Evolutionary conservation across 2,113 vertebrate genomes (phyloP).

Genomic region (Alces alces): DNA sequence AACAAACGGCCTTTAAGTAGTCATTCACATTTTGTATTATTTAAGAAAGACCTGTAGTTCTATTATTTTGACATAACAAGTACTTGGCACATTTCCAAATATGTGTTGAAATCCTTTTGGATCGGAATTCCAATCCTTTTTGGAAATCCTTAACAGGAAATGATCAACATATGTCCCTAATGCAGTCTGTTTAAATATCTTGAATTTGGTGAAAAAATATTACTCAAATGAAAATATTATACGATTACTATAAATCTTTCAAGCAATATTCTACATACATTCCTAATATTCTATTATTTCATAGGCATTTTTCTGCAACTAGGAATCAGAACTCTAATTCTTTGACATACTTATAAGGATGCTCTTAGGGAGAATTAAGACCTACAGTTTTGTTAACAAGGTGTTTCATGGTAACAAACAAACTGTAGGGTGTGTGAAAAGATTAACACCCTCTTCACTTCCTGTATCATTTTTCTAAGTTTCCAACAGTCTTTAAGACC

Average conservation of each 20-base stretch:
- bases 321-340: not conserved
- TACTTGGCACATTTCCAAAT: not conserved
- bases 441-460: not conserved
- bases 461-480: constrained; percentile 32
- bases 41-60: constrained; percentile 7
- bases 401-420: not conserved
- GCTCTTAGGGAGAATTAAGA: not conserved
- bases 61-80: not conserved
- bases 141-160: not conserved
- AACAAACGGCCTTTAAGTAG: not conserved
- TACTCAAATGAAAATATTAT: constrained; percentile 1
- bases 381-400: not conserved
- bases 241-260: not conserved
- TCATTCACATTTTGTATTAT: not conserved
- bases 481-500: not conserved
- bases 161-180: not conserved
- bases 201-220: not conserved
- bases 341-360: not conserved
- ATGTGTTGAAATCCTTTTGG: not conserved
- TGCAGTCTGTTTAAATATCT: not conserved
- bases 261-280: not conserved
- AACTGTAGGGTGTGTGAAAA: not conserved
- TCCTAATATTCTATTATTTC: not conserved
- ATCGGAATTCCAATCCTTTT: not conserved
- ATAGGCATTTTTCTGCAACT: not conserved